Base-by-base conservation (phyloP, 2,113 vertebrate genomes). In the Apteryx mantelli region DNA sequence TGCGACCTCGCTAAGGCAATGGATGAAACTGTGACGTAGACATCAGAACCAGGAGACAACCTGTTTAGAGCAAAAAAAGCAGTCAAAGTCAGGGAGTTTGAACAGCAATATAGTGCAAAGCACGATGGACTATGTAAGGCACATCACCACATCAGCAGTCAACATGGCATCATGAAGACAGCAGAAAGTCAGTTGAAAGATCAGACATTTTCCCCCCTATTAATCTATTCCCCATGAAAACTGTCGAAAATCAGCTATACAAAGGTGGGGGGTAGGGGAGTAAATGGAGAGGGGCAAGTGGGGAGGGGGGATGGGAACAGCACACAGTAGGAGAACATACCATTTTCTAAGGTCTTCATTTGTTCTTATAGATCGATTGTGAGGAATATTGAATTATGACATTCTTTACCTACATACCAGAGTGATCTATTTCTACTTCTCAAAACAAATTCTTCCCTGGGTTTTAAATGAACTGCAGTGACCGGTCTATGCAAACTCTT, bases 1-100 rank as follows among this genome's bases (percentile, higher is more conserved):
- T 99, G 97, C 12, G 99, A 98, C 91, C 99, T 98, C 38, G 99
- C 99, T 95, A 99, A 98, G 82, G 98, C 98, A 48, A 99, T 98
- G 91, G 99, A 99, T 68, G 99, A 99, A 53, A 99, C 99, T 0
- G 99, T 98, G 90, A 99, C 99, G 2, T 99, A 99, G 98, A 99
- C 99, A 66, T 99, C 99, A 1, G 99, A 99, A 46, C 99, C 98
- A 4, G 99, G 99, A 89, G 99, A 99, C 94, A 99, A 98, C 97
- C 99, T 99, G 97, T 52, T 38, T 44, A 61, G 81, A 88, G 86
- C 77, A 95, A 97, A 95, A 5, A 50, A 91, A 93, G 36, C 69
- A 15, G 46, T 20, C 4, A 14, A 78, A 92, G 85, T 97, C 95
- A 97, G 91, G 48, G 86, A 73, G 21, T 78, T 5, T 53, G 13